These are phyloP conservation scores for Busseola fusca DNA, from an alignment of 2,888 invertebrate species.

Conservation along the genomic window DNA sequence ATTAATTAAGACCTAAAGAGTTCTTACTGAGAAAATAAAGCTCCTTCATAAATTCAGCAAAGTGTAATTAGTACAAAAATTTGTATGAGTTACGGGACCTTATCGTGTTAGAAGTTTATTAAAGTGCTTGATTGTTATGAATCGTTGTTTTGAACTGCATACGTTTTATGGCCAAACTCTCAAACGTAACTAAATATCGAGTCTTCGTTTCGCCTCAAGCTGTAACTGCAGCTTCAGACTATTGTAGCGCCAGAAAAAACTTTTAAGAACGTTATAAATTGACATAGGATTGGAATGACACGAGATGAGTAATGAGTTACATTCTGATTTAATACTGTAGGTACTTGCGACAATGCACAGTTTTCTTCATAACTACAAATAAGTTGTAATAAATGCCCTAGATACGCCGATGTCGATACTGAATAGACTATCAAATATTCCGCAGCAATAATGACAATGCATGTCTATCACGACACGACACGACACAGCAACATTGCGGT, in stretches of 20 bases:
- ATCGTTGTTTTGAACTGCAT: slow-evolving; percentile 25
- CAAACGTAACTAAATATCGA: not conserved
- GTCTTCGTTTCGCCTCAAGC: not conserved
- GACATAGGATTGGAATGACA: not conserved
- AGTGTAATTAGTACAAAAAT: slow-evolving; percentile 39
- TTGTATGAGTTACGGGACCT: slow-evolving; percentile 24
- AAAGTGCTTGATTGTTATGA: slow-evolving; percentile 31
- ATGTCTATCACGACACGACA: slow-evolving; percentile 52
- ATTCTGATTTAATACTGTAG: slow-evolving; percentile 7
- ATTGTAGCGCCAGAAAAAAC: no score
- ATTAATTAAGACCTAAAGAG: slow-evolving; percentile 54
- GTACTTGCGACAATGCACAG: slow-evolving; percentile 11
- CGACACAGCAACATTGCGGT: slow-evolving; percentile 59
- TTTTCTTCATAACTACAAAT: slow-evolving; percentile 40
- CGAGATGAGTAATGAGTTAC: not conserved
- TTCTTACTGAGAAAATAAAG: slow-evolving; percentile 39
- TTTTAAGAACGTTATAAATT: not conserved
- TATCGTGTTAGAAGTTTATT: slow-evolving; percentile 39
- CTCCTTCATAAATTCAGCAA: slow-evolving; percentile 43
- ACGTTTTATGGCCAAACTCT: slow-evolving; percentile 16
- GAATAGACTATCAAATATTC: slow-evolving; percentile 47
- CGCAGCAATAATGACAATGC: slow-evolving; percentile 32
- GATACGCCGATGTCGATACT: slow-evolving; percentile 29
- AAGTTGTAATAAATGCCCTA: slow-evolving; percentile 33
- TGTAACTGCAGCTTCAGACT: not conserved